Evolutionary conservation across 2,113 vertebrate genomes (phyloP).

Genomic region (Monopterus albus): DNA sequence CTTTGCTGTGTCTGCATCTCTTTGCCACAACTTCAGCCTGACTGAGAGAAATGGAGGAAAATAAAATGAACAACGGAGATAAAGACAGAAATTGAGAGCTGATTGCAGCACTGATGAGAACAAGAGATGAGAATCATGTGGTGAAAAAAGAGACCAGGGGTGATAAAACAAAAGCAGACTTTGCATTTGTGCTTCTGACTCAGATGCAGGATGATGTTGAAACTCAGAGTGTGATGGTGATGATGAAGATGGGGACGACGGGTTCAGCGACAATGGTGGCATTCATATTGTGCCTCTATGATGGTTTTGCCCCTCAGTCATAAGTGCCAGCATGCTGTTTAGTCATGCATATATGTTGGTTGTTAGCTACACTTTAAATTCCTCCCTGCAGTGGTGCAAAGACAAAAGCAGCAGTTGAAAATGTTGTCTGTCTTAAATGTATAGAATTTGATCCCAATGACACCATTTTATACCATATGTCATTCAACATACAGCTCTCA

Average conservation of each 20-base stretch:
- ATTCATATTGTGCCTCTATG: constrained; percentile 68
- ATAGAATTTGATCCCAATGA: not conserved
- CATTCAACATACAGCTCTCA: not conserved
- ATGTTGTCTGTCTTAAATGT: not conserved
- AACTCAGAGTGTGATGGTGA: constrained; percentile 48
- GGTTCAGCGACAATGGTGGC: constrained; percentile 66
- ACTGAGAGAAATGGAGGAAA: constrained; percentile 46
- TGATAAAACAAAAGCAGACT: not conserved
- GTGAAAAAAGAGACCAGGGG: not conserved
- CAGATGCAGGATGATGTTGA: constrained; percentile 53
- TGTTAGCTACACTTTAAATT: constrained; percentile 44
- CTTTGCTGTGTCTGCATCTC: constrained; percentile 78
- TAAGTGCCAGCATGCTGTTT: constrained; percentile 60
- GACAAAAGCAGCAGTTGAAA: constrained; percentile 15
- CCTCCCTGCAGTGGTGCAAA: not conserved
- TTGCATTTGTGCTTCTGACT: constrained; percentile 35
- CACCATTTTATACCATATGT: not conserved
- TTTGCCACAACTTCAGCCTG: constrained; percentile 70
- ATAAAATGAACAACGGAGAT: constrained; percentile 17
- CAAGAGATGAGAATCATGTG: not conserved
- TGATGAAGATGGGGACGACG: constrained; percentile 70
- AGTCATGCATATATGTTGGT: constrained; percentile 62
- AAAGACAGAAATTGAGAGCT: constrained; percentile 15
- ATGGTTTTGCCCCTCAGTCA: constrained; percentile 60
- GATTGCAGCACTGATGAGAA: not conserved